Evolutionary conservation across 2,888 invertebrate species (phyloP), one percentile per base, ranked within the genome.

Genomic region (Pammene aurita): DNA sequence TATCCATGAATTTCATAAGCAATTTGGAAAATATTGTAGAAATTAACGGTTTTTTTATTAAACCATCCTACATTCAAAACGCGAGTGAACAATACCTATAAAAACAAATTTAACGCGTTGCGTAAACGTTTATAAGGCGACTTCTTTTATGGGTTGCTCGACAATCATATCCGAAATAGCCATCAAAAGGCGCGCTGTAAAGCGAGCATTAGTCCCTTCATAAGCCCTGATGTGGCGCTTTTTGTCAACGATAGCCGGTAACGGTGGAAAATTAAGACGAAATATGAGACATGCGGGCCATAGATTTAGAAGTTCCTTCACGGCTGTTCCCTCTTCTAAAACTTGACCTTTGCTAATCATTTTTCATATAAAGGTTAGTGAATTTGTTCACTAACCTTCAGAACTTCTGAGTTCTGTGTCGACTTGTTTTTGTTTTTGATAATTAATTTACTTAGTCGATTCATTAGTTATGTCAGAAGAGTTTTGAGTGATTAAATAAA

Each of bases 121-220:
- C 62, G 78, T 75, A 77, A 78, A 75, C 80, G 79, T 82, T 84
- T 81, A 81, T 81, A 80, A 81, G 80, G 81, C 78, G 82, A 83
- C 79, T 82, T 82, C 73, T 85, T 84, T 85, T 85, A 85, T 82
- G 86, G 84, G 82, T 81, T 65, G 69, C 84, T 78, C 83, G 84
- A 85, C 86, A 88, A 88, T 86, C 84, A 87, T 88, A 87, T 84
- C 81, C 82, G 82, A 85, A 84, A 86, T 86, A 85, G 82, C 81
- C 84, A 83, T 89, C 88, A 90, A 89, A 88, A 84, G 86, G 84
- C 81, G 81, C 83, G 81, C 83, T 86, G 84, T 89, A 89, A 89
- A 89, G 82, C 80, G 83, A 78, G 80, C 86, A 86, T 90, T 88
- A 88, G 87, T 83, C 85, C 86, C 85, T 84, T 79, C 80, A 79